phyloP scores from a whole-genome alignment of 2,113 vertebrate species.

The Thomomys bottae region DNA sequence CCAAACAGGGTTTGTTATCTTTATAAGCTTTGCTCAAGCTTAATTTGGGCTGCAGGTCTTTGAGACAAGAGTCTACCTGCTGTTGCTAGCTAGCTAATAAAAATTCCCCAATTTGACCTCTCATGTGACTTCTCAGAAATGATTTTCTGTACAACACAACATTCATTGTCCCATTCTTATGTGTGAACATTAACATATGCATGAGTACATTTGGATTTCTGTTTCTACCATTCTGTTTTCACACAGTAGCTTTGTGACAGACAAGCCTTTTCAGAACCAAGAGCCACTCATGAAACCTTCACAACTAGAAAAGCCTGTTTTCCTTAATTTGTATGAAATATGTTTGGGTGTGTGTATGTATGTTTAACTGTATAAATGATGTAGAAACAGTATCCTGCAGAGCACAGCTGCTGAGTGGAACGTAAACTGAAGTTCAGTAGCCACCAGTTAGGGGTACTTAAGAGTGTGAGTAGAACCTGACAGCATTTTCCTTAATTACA shows the following conservation, averaged over 20 bases:
- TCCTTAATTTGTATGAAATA: neutral
- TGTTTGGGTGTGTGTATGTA: no score
- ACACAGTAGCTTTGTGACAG: neutral
- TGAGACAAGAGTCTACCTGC: no score
- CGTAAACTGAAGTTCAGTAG: neutral
- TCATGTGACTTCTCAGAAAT: no score
- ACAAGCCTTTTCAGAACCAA: neutral
- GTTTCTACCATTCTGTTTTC: neutral
- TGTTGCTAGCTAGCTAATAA: no score
- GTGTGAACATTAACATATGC: no score
- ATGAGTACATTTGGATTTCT: neutral
- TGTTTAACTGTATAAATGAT: no score
- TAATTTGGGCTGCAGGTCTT: no score
- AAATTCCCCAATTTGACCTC: no score
- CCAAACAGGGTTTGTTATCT: no score
- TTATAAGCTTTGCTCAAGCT: no score
- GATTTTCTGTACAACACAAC: no score
- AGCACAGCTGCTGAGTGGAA: neutral
- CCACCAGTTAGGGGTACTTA: neutral
- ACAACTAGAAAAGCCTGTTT: neutral
- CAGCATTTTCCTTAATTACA: neutral
- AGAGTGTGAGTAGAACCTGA: neutral
- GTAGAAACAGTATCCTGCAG: neutral
- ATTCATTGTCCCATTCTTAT: no score
- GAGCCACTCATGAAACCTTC: neutral